Evolutionary conservation across 30 jellyfish, hydroid and myxozoan genomes (phyloP), one percentile per base, ranked within the genome.

Genomic region (Mastigias papua): DNA sequence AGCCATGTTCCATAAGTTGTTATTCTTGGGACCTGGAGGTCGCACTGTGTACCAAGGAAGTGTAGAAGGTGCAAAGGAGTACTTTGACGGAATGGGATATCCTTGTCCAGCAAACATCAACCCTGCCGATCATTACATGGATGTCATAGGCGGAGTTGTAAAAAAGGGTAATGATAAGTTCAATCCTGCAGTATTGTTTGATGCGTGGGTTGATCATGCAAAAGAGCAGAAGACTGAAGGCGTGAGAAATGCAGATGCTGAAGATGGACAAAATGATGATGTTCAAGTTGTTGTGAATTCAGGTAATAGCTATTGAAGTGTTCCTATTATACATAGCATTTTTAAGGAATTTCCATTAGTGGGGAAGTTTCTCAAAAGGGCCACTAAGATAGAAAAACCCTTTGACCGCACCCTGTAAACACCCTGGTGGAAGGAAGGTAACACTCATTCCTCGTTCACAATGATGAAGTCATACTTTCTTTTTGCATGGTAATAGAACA

Each of bases 91-190:
- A 1, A 42, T 87, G 81, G 96, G 86, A 15, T 48, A 63, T 17
- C 69, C 73, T 0, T 65, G 82, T 23, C 96, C 96, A 6, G 86
- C 68, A 25, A 66, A 76, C 73, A 79, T 87, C 31, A 87, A 87
- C 86, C 96, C 96, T 7, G 96, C 96, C 42, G 96, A 87, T 54
- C 85, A 49, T 34, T 87, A 87, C 80, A 87, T 87, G 96, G 96
- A 87, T 37, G 90, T 87, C 8, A 87, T 87, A 7, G 96, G 96
- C 0, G 96, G 96, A 22, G 90, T 87, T 46, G 58, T 60, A 21
- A 74, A 87, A 46, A 67, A 64, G 34, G 73, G 80, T 3, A 75
- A 87, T 49, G 87, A 64, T n/a, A 34, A 76, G 15, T 73, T 58
- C 54, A 60, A 76, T 34, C 90, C 90, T 0, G 35, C 0, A 49